Evolutionary conservation across 2,113 vertebrate species (phyloP), one percentile per base, ranked within the genome.

Genomic region (Cinclus mexicanus): DNA sequence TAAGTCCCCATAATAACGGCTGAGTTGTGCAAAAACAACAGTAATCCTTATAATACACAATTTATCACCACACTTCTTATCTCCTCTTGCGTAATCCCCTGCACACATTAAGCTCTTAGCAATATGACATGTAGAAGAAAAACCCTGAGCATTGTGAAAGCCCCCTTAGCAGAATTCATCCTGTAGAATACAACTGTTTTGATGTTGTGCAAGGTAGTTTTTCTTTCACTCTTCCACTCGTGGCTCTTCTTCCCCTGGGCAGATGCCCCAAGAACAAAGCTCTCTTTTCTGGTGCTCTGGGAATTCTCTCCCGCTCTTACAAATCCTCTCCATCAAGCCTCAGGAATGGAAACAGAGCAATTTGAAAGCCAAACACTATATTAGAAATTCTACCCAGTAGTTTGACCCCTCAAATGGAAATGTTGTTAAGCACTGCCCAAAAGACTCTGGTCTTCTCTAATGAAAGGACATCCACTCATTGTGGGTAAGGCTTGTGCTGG

Each of bases 341-440:
- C 60, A 75, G 69, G 68, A 87, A 92, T 29, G 10, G 52, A 88
- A 95, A 94, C 26, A 57, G 28, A 90, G 49, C 23, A 76, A 88
- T 95, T 81, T 79, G 79, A 88, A 96, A 96, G 68, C 31, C 69
- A 81, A 86, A 81, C 26, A 57, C 56, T 69, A 1, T 49, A 90
- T 63, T 24, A 86, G 50, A 82, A 92, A 89, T 61, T 75, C 86
- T 79, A 91, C 80, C 89, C 68, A 1, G 87, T 57, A 79, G 60
- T 94, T 94, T 87, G 81, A 93, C 22, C 52, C 41, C 56, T 91
- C 69, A 93, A 94, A 96, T 82, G 94, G 87, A 86, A 83, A 81
- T 15, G 11, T 60, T 83, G 37, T 59, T 86, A 91, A 87, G 71
- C 60, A 88, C 53, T 90, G 84, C 50, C 92, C 92, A 76, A 75